A percentile compares a stretch with the other conserved stretches of the same genome.
Conservation (phyloP, 2,113 vertebrate genomes). For the Aramus guarauna region DNA sequence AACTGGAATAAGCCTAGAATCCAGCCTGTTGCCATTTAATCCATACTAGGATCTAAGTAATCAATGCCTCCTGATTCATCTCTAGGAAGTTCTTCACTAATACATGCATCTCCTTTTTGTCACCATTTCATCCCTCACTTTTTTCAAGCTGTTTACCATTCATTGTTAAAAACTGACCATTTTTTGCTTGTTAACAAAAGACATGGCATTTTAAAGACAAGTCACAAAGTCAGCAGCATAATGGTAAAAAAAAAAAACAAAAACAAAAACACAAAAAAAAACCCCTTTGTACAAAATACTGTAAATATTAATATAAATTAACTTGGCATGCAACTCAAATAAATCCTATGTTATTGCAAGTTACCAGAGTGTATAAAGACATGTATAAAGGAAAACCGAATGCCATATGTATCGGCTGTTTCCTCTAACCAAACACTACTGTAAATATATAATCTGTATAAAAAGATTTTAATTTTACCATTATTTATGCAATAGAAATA, state of each 20-base stretch:
- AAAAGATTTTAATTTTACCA: slow-evolving; percentile 85
- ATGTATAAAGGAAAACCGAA: slow-evolving; percentile 77
- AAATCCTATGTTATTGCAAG: slow-evolving; percentile 76
- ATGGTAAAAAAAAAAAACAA: slow-evolving; percentile 43
- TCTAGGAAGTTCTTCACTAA: not conserved
- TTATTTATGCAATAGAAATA: slow-evolving; percentile 95
- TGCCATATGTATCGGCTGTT: slow-evolving; percentile 80
- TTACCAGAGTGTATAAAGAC: slow-evolving; percentile 81
- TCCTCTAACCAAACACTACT: slow-evolving; percentile 81
- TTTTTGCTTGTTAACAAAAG: not conserved
- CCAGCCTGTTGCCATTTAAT: slow-evolving; percentile 4
- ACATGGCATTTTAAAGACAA: slow-evolving; percentile 25
- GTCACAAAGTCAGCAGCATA: slow-evolving; percentile 69
- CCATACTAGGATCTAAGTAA: not conserved
- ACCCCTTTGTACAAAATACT: slow-evolving; percentile 73
- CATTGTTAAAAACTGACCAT: not conserved
- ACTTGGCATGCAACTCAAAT: slow-evolving; percentile 83
- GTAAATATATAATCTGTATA: slow-evolving; percentile 96
- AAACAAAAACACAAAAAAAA: not conserved
- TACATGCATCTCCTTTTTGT: not conserved
- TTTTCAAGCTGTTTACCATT: not conserved
- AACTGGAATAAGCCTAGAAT: not conserved
- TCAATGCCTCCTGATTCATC: not conserved
- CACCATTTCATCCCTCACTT: not conserved
- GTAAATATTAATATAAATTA: slow-evolving; percentile 84